Evolutionary conservation across 1,140 invertebrate genomes (phyloP), one percentile per base, ranked within the genome.

Genomic region (Zaprionus capensis): DNA sequence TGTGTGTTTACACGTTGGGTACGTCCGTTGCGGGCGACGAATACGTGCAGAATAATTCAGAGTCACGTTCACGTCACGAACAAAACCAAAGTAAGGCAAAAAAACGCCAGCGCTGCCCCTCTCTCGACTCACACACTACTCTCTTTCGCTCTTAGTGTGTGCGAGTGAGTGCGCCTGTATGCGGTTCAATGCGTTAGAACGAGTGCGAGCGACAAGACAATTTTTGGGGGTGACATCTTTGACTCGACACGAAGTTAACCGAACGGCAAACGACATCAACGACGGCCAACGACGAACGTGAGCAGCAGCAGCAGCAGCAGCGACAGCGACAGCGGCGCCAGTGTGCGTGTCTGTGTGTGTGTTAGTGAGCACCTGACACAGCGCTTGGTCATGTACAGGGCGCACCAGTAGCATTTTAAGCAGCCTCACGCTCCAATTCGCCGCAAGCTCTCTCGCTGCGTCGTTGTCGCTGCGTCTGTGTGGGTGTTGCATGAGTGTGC

Each of bases 361-460:
- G 74, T 79, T 78, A 76, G 84, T 71, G 84, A 75, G 80, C 86
- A 92, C 90, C 91, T 92, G 91, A 92, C 92, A 78, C 73, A 63
- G 61, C 66, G 79, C 51, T 78, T 77, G 81, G 91, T 92, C 91
- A 92, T 92, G 87, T 90, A 86, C 91, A 64, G 65, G 81, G 57
- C 74, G 82, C 83, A 83, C 91, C 91, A 92, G 91, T 91, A 91
- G 92, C 92, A 92, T 92, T 92, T 92, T 92, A 92, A 92, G 84
- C 91, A 93, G 91, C 76, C 81, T 92, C 92, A 92, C 92, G 92
- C 91, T 85, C 80, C 76, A 83, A 75, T 81, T 81, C 64, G 68
- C 76, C 76, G 78, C 71, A 64, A 73, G 65, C 80, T 70, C 76
- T 74, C 72, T 77, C 77, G 66, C 51, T 56, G 62, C 31, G 31